Base-by-base conservation (phyloP, 2,113 vertebrate genomes). In the Equus quagga region DNA sequence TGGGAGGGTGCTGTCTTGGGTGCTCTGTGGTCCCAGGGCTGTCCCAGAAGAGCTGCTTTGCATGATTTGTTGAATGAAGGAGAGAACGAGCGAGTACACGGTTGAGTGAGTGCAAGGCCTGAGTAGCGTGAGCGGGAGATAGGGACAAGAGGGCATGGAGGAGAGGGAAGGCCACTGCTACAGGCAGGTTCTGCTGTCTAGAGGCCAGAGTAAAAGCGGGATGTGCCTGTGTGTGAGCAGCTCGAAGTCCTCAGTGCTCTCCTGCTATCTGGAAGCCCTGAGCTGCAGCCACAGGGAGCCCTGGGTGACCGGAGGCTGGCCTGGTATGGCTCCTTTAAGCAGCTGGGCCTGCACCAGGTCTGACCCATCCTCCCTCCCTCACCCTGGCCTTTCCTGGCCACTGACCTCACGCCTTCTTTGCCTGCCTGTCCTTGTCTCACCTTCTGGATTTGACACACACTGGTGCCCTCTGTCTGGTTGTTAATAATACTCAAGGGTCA, bases 351-450 rank as follows among this genome's bases (percentile, higher is more conserved):
- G 2, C 54, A 88, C n/a, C 41, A 78, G 31, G 5, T 86, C 88
- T 88, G 21, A 80, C 24, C 36, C 60, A 62, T 82, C 41, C 49
- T 70, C 31, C 36, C 7, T 67, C 78, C 56, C 83, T 67, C 23
- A 26, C 8, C 1, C 46, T 44, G 60, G 54, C 54, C n/a, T 70
- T 80, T 95, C 46, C 75, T 92, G 84, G 82, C 54, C 51, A 54
- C 72, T 89, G 95, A 94, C 76, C 81, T 97, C 65, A 64, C 69
- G 19, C 31, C 24, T 90, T 82, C 26, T 76, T 36, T 2, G 10
- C 56, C 81, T 76, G 87, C 84, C 72, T 96, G 91, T 73, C 89
- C 96, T 96, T 44, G 58, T 72, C 81, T 96, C 95, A 97, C 91
- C 80, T 58, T 94, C 84, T 81, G 85, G 64, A 70, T 80, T 36